Evolutionary conservation across 2,888 invertebrate genomes (phyloP).

Genomic region (Hypsopygia costalis): DNA sequence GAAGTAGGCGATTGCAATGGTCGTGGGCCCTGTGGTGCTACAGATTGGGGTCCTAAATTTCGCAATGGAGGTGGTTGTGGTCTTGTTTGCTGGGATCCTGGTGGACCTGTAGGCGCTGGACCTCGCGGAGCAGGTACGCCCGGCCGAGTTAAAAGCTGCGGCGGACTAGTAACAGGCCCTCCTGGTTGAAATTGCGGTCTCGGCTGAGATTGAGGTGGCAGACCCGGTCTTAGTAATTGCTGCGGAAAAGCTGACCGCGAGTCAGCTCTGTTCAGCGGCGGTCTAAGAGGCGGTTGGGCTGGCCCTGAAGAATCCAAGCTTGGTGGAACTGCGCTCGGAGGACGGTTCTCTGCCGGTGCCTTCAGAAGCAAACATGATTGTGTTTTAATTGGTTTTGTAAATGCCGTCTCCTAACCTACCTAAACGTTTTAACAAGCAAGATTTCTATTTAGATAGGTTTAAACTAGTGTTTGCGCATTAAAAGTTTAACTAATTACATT

Average conservation of each 20-base stretch:
- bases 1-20: slow-evolving; percentile 49
- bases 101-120: slow-evolving; percentile 42
- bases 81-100: slow-evolving; percentile 49
- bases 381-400: background rate
- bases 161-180: slow-evolving; percentile 55
- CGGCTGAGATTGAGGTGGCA: slow-evolving; percentile 42
- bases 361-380: slow-evolving; percentile 39
- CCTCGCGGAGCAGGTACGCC: slow-evolving; percentile 49
- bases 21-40: slow-evolving; percentile 52
- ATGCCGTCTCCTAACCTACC: background rate
- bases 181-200: slow-evolving; percentile 71
- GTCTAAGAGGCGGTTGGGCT: slow-evolving; percentile 48
- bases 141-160: slow-evolving; percentile 55
- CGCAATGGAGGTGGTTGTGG: slow-evolving; percentile 48
- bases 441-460: slow-evolving; percentile 6
- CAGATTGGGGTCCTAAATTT: slow-evolving; percentile 59
- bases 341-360: slow-evolving; percentile 59
- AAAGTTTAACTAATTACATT: slow-evolving; percentile 1
- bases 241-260: slow-evolving; percentile 60
- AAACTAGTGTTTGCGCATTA: background rate
- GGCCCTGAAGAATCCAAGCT: slow-evolving; percentile 40
- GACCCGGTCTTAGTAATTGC: slow-evolving; percentile 48
- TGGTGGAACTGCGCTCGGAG: slow-evolving; percentile 42
- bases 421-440: slow-evolving; percentile 4
- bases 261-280: slow-evolving; percentile 59